Evolutionary conservation across 2,113 vertebrate species (phyloP).

Genomic region (Sturnira hondurensis): DNA sequence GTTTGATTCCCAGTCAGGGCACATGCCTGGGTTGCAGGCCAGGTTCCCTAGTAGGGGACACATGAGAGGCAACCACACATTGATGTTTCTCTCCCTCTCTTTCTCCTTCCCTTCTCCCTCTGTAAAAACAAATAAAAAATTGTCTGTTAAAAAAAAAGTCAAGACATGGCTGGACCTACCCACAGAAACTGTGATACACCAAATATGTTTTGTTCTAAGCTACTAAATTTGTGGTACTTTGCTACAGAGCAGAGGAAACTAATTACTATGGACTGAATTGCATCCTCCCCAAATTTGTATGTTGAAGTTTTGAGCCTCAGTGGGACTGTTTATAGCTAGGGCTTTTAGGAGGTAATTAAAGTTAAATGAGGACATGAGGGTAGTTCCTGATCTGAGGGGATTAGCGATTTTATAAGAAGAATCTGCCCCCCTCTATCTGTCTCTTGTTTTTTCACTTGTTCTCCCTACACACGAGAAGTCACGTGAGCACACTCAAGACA

Average conservation of each 20-base stretch:
- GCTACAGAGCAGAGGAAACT: neutral
- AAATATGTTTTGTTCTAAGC: neutral
- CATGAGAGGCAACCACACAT: too few relatives aligned
- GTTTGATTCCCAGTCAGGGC: too few relatives aligned
- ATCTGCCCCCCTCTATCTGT: neutral
- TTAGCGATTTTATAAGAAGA: neutral
- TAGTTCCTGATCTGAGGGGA: too few relatives aligned
- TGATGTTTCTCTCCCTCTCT: too few relatives aligned
- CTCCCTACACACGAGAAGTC: neutral
- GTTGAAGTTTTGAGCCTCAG: neutral
- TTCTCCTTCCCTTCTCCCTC: too few relatives aligned
- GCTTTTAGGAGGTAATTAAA: neutral
- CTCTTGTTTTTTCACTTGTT: neutral
- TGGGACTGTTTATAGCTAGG: neutral
- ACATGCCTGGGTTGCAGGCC: too few relatives aligned
- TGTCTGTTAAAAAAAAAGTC: neutral
- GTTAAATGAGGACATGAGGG: neutral
- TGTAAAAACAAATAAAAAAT: too few relatives aligned
- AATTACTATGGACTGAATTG: neutral
- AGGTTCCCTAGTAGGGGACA: too few relatives aligned
- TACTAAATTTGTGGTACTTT: neutral
- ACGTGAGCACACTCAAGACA: neutral
- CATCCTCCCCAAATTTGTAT: neutral
- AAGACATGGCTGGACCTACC: neutral
- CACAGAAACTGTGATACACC: neutral